Evolutionary conservation across 2,797 vertebrate species (phyloP), one percentile per base, ranked within the genome.

Genomic region (Molossus alvarezi): DNA sequence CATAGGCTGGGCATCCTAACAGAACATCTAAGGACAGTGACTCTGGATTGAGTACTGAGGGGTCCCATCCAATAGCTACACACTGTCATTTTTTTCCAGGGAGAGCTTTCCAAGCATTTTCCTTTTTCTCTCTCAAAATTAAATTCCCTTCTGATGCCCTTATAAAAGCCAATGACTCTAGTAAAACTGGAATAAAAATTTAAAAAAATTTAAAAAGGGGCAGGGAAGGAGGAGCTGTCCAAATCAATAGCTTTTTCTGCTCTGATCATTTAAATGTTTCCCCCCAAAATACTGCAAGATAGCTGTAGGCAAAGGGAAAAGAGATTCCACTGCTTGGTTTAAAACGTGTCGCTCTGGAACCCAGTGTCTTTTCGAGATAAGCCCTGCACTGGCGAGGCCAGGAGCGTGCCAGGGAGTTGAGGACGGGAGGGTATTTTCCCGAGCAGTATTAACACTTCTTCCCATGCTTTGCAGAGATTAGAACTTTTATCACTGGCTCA

Each of bases 401-500:
- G 25, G 86, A 85, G 87, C 7, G 3, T 82, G 77, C 88, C 97
- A 97, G 96, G 92, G 94, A 98, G 90, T 77, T 76, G 90, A 96
- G 95, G 72, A 95, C 11, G n/a, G 2, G 25, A 41, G 48, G 0
- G 0, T 84, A 91, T 98, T 97, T 98, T 97, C 95, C 95, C 97
- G 96, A 97, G 90, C 72, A 53, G 37, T 80, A 80, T 17, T 88
- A 94, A 97, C 94, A 95, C 79, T 94, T 81, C 62, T 91, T 90
- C 96, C 92, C 92, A 41, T 23, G 96, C 80, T 96, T 94, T 95
- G 85, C 62, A 69, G 65, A 97, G 95, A 98, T 97, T 97, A 98
- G 96, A 97, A 93, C 29, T 91, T 98, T 98, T 97, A 98, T 98
- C 97, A 96, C 98, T 94, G 80, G 67, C 41, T 96, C 55, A 53